Base-by-base conservation (phyloP, 2,888 invertebrate genomes). In the Plebejus argus region DNA sequence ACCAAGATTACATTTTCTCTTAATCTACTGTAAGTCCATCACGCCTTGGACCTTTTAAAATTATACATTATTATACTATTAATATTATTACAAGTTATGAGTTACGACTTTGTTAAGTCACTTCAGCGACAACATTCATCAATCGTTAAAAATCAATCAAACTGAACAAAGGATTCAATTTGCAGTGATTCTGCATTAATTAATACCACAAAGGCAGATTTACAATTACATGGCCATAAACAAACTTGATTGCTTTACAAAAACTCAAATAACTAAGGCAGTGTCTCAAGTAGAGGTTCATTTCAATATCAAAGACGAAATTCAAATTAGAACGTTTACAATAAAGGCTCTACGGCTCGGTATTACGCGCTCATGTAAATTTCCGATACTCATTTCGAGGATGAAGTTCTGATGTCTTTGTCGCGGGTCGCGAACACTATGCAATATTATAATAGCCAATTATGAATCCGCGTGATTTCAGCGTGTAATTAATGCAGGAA, bases 241-340 rank as follows among this genome's bases (percentile, higher is more conserved):
- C 93, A 93, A 93, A 92, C 92, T 93, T 92, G 93, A 94, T 93
- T 93, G 93, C 93, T 93, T 93, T 93, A 94, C 93, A 94, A 94
- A 94, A 94, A 93, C 92, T 93, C 92, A 90, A 93, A 93, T 94
- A 93, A 92, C 93, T 93, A 92, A 93, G 93, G 91, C 93, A 92
- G 88, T 93, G 94, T 94, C 93, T 93, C 92, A 93, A 94, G 93
- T 92, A 91, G 90, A 89, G 91, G 87, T 89, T 93, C 92, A 94
- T 94, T 94, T 93, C 89, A 93, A 94, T 94, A 93, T 93, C 94
- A 94, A 94, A 94, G 94, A 90, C 93, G 87, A 92, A 93, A 93
- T 94, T 93, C 92, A 93, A 94, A 94, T 94, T 92, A 92, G 92
- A 87, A 86, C 93, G 93, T 93, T 94, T 93, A 94, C 93, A 93